Percentiles rank a stretch among this genome's conserved stretches.
These are phyloP conservation scores for Conopomorpha cramerella DNA, from an alignment of 1,140 invertebrate species.

Conservation along the genomic window DNA sequence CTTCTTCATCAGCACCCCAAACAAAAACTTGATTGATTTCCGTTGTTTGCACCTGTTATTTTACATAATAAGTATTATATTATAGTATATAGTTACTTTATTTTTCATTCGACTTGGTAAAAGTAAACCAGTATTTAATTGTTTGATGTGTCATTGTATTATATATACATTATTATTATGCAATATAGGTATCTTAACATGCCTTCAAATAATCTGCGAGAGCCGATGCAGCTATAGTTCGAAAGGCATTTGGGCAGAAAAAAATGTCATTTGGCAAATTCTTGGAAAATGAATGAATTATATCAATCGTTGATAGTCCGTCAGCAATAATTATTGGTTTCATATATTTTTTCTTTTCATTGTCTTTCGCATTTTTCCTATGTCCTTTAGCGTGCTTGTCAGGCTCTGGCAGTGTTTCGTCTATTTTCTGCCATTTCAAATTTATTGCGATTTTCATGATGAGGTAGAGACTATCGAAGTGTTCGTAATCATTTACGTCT, in stretches of 20 bases:
- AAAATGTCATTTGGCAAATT: constrained; percentile 26
- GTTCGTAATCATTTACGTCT: constrained; percentile 14
- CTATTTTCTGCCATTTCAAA: constrained; percentile 9
- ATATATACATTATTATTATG: too few relatives aligned
- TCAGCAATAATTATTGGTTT: constrained; percentile 35
- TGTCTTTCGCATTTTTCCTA: constrained; percentile 5
- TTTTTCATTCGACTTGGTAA: too few relatives aligned
- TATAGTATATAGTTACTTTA: too few relatives aligned
- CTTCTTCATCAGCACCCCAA: constrained; percentile 36
- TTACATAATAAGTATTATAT: too few relatives aligned
- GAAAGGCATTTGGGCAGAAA: constrained; percentile 27
- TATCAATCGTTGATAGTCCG: constrained; percentile 30
- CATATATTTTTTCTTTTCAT: constrained; percentile 6
- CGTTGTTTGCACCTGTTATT: constrained; percentile 26
- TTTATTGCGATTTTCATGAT: constrained; percentile 34
- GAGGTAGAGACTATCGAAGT: constrained; percentile 29
- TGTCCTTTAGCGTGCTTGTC: constrained; percentile 5
- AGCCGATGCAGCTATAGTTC: constrained; percentile 21
- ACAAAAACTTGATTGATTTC: constrained; percentile 23
- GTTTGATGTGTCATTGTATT: too few relatives aligned
- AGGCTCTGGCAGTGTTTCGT: constrained; percentile 6
- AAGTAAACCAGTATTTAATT: too few relatives aligned
- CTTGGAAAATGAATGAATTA: constrained; percentile 24
- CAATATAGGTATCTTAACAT: constrained; percentile 6
- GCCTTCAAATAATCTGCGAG: constrained; percentile 35